Percentiles rank a stretch among this genome's conserved stretches.
These are phyloP conservation scores for Sphinx pinastri DNA, from an alignment of 2,888 invertebrate genomes.

Conservation along the genomic window DNA sequence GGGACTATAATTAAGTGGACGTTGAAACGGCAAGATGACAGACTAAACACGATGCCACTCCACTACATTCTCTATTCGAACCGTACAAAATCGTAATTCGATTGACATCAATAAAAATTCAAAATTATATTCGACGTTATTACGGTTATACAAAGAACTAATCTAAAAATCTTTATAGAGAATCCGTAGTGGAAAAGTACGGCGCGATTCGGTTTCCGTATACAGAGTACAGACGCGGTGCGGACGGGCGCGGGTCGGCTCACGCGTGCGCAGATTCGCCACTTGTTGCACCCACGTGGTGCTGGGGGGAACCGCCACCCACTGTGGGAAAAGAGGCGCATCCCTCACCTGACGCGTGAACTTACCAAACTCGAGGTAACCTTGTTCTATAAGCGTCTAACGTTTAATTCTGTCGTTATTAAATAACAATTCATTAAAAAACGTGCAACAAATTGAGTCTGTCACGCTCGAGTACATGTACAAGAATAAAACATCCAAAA, in stretches of 20 bases:
- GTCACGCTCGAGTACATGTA: conserved; percentile 32
- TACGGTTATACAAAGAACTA: not conserved
- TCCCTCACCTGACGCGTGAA: conserved; percentile 53
- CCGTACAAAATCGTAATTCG: too few species aligned
- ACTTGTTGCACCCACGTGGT: conserved; percentile 80
- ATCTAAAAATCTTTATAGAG: conserved; percentile 25
- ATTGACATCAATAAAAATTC: too few species aligned
- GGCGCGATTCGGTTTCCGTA: conserved; percentile 50
- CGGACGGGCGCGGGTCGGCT: conserved; percentile 35
- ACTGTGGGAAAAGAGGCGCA: conserved; percentile 49
- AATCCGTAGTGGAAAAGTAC: conserved; percentile 69
- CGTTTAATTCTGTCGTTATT: conserved; percentile 11
- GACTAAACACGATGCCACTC: not conserved
- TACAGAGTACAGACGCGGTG: conserved; percentile 30
- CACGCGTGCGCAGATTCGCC: conserved; percentile 61
- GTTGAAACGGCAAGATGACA: not conserved
- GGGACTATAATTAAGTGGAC: conserved; percentile 10
- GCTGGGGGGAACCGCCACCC: conserved; percentile 33
- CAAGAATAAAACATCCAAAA: conserved; percentile 32
- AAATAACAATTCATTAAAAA: conserved; percentile 26
- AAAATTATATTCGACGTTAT: not conserved
- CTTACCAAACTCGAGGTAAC: conserved; percentile 30
- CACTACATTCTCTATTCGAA: not conserved
- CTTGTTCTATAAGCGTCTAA: conserved; percentile 6
- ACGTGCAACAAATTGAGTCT: conserved; percentile 30